A percentile compares a stretch with the other conserved stretches of the same genome.
phyloP scores from a whole-genome alignment of 2,113 vertebrate genomes.

The Pseudonaja textilis region DNA sequence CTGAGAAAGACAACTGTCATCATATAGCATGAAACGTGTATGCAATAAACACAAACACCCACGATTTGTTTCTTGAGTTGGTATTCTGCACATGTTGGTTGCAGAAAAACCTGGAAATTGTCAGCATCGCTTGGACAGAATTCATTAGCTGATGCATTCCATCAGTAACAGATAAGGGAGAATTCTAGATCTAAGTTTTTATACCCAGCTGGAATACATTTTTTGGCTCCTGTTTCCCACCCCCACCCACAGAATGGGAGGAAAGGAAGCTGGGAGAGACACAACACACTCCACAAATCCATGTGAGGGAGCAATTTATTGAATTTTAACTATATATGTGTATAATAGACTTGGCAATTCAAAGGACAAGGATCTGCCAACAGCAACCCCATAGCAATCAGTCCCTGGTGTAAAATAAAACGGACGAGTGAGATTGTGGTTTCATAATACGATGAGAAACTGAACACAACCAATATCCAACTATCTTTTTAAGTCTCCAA shows the following conservation, averaged over 20 bases:
- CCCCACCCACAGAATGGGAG: not conserved
- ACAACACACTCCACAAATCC: not conserved
- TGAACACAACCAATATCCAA: conserved; percentile 11
- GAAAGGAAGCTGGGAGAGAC: conserved; percentile 15
- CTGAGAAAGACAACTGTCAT: not conserved
- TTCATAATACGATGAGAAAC: conserved; percentile 27
- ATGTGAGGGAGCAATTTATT: conserved; percentile 29
- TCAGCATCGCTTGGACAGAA: conserved; percentile 16
- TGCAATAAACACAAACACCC: not conserved
- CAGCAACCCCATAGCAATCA: conserved; percentile 22
- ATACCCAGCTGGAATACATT: not conserved
- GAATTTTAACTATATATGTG: conserved; percentile 17
- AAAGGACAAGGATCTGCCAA: conserved; percentile 31
- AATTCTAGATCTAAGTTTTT: not conserved
- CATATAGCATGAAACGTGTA: not conserved
- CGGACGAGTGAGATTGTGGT: conserved; percentile 5
- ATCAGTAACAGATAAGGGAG: not conserved
- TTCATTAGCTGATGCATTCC: conserved; percentile 29
- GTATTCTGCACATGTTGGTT: not conserved
- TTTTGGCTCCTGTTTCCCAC: conserved; percentile 17
- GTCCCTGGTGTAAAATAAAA: conserved; percentile 50
- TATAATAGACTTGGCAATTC: conserved; percentile 22
- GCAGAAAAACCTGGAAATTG: not conserved
- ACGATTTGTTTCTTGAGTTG: not conserved
- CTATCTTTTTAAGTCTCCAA: conserved; percentile 32